Percentiles rank a stretch among this genome's conserved stretches.
Evolutionary conservation across 2,888 invertebrate species (phyloP).

Genomic region (Drosophila leonis): DNA sequence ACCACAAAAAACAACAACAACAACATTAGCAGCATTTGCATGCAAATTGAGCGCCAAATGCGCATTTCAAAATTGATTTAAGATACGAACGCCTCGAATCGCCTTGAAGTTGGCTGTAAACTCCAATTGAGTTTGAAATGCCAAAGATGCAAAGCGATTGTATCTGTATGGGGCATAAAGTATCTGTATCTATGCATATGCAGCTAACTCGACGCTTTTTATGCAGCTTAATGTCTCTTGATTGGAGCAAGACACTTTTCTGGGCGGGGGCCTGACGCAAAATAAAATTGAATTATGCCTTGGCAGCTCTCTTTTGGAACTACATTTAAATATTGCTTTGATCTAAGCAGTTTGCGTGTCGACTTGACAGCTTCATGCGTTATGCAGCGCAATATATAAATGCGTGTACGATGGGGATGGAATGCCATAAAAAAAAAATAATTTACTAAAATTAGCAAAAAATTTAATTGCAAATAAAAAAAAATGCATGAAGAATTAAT

Average conservation of each 20-base stretch:
- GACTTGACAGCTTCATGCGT: conserved; percentile 61
- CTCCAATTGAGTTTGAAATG: conserved; percentile 74
- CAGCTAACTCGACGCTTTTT: conserved; percentile 31
- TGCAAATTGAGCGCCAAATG: conserved; percentile 80
- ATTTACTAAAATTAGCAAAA: neutral
- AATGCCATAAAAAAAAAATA: neutral
- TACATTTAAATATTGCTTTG: conserved; percentile 51
- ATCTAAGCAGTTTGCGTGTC: conserved; percentile 58
- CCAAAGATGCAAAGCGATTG: conserved; percentile 64
- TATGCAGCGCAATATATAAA: conserved; percentile 21
- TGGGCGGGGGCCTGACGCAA: conserved; percentile 7
- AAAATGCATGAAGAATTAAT: too few species aligned
- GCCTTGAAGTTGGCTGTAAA: conserved; percentile 66
- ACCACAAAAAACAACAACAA: conserved; percentile 17
- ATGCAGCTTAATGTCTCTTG: conserved; percentile 40
- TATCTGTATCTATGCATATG: conserved; percentile 25
- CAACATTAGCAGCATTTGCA: conserved; percentile 67
- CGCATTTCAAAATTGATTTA: conserved; percentile 79
- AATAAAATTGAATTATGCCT: conserved; percentile 58
- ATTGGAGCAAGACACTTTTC: conserved; percentile 36
- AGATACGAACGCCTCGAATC: conserved; percentile 71
- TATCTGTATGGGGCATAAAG: conserved; percentile 23
- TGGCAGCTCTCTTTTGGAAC: conserved; percentile 17
- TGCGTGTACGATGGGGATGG: neutral
- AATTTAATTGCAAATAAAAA: neutral